Percentiles rank a stretch among this genome's conserved stretches.
Conservation (phyloP, 2,113 vertebrate species). For the Lota lota region DNA sequence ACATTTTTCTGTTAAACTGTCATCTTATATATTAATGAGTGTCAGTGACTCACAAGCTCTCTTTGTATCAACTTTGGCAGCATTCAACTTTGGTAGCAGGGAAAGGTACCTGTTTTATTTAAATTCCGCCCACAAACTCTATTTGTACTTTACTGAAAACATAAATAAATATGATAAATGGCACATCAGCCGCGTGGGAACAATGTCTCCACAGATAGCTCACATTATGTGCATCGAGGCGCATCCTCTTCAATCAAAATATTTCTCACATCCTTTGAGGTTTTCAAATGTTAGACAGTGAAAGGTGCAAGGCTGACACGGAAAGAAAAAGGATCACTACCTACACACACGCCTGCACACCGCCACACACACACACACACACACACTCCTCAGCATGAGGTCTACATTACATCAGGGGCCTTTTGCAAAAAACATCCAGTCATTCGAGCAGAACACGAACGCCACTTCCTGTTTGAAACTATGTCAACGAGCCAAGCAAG, state of each 20-base stretch:
- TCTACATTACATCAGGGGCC: conserved; percentile 1
- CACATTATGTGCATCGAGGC: too few species aligned
- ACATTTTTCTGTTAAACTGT: conserved; percentile 51
- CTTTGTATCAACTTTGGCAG: conserved; percentile 16
- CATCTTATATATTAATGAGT: conserved; percentile 55
- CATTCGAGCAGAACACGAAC: conserved; percentile 5
- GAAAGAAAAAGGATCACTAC: too few species aligned
- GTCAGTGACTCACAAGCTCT: conserved; percentile 48
- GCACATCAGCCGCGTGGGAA: too few species aligned
- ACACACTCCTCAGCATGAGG: not conserved
- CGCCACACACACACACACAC: not conserved
- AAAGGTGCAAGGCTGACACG: too few species aligned
- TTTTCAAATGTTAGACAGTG: too few species aligned
- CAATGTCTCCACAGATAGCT: too few species aligned
- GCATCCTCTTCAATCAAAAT: too few species aligned
- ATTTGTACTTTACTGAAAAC: not conserved
- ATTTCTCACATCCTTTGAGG: too few species aligned
- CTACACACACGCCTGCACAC: too few species aligned
- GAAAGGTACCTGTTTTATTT: conserved; percentile 8
- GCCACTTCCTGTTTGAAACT: conserved; percentile 25
- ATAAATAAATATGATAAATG: not conserved
- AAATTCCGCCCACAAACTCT: conserved; percentile 17
- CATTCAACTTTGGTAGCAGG: conserved; percentile 4
- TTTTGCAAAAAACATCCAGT: conserved; percentile 8
- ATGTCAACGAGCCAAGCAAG: conserved; percentile 24